phyloP scores from a whole-genome alignment of 2,888 invertebrate genomes.

The Lithophane semibrunnea region DNA sequence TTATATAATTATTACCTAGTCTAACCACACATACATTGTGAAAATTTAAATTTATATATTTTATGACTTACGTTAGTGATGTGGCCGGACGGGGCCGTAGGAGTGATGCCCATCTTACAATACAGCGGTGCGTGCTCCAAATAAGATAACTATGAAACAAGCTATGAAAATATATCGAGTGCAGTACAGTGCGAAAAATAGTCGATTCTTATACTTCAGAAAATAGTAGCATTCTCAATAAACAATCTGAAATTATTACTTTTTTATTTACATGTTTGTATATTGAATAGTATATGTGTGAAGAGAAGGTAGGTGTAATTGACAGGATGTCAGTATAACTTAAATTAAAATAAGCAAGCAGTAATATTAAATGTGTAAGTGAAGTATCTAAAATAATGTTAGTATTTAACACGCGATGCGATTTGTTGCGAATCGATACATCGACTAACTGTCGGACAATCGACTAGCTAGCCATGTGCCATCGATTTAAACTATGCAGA shows the following conservation, averaged over 20 bases:
- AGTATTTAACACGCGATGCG: conserved; percentile 70
- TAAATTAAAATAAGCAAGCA: conserved; percentile 65
- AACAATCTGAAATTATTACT: conserved; percentile 86
- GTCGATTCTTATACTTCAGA: conserved; percentile 83
- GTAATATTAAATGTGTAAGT: conserved; percentile 63
- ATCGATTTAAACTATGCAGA: conserved; percentile 63
- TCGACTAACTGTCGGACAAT: conserved; percentile 35
- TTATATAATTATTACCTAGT: conserved; percentile 80
- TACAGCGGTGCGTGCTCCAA: conserved; percentile 83
- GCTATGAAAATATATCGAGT: conserved; percentile 88
- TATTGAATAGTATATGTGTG: conserved; percentile 82
- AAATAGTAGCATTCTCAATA: conserved; percentile 87
- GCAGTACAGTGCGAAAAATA: conserved; percentile 87
- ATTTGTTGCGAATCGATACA: conserved; percentile 62
- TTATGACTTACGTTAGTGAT: conserved; percentile 77
- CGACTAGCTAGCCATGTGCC: conserved; percentile 46
- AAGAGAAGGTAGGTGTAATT: conserved; percentile 80
- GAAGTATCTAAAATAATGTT: conserved; percentile 68
- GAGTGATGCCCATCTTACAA: conserved; percentile 78
- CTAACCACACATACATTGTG: conserved; percentile 88
- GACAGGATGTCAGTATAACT: conserved; percentile 72
- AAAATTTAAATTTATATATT: conserved; percentile 77
- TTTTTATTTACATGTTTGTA: conserved; percentile 86
- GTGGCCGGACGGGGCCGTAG: conserved; percentile 80
- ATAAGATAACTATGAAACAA: conserved; percentile 79